Conservation (phyloP, 1,140 invertebrate genomes). For the Drosophila ambigua region DNA sequence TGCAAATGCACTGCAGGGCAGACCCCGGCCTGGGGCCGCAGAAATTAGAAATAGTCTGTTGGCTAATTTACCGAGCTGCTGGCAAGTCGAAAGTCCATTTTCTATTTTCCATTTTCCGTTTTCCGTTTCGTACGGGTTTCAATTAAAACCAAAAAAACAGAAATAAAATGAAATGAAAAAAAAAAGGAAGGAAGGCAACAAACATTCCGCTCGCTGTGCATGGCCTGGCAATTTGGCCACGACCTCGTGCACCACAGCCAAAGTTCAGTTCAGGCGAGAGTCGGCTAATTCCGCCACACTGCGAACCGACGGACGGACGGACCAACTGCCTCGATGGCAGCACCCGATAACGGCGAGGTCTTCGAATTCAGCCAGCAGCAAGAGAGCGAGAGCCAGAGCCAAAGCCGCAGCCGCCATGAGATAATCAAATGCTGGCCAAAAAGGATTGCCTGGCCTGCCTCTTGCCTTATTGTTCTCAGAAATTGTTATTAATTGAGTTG, state of each 20-base stretch:
- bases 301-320: not conserved
- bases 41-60: slow-evolving; percentile 64
- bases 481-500: slow-evolving; percentile 83
- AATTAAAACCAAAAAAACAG: slow-evolving; percentile 61
- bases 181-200: slow-evolving; percentile 16
- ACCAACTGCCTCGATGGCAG: slow-evolving; percentile 54
- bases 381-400: not conserved
- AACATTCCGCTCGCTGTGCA: slow-evolving; percentile 45
- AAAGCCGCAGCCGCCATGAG: slow-evolving; percentile 32
- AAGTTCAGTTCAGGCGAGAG: slow-evolving; percentile 52
- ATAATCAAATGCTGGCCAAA: slow-evolving; percentile 66
- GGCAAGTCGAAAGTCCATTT: slow-evolving; percentile 67
- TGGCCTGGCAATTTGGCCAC: slow-evolving; percentile 59
- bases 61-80: slow-evolving; percentile 60
- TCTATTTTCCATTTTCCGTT: slow-evolving; percentile 68
- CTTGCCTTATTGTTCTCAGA: slow-evolving; percentile 70
- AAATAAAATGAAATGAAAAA: slow-evolving; percentile 32
- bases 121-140: slow-evolving; percentile 66
- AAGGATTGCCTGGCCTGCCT: slow-evolving; percentile 34
- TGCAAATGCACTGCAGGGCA: slow-evolving; percentile 52
- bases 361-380: slow-evolving; percentile 6
- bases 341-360: slow-evolving; percentile 41
- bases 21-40: not conserved
- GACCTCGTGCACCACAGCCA: slow-evolving; percentile 60
- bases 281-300: slow-evolving; percentile 68